Base-by-base conservation (phyloP, 2,888 invertebrate genomes). In the Acanthoscelides obtectus region DNA sequence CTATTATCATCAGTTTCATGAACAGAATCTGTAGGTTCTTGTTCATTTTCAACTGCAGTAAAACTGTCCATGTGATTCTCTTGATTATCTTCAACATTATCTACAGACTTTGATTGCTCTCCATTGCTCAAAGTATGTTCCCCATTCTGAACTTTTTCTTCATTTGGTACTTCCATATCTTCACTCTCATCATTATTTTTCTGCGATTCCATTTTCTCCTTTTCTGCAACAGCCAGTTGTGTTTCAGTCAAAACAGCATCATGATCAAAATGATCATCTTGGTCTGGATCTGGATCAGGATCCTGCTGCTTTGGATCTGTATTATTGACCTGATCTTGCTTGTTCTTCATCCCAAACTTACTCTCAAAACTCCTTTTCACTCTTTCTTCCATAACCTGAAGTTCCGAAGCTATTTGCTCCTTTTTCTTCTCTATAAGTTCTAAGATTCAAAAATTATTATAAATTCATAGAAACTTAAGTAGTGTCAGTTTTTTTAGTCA, bases 371-470 rank as follows among this genome's bases (percentile, higher is more conserved):
- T 84, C 66, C 81, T 79, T 73, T 82, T 85, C 81, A 84, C 87
- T 76, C 88, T 86, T 74, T 85, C 85, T 79, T 92, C 92, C 83
- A 93, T 90, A 74, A 89, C 87, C 74, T 87, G 87, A 20, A 93
- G 83, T 80, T 93, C 92, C 5, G 89, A 89, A 79, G 90, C 88
- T 0, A 93, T 87, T 78, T 90, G 89, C 73, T 88, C 86, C 3
- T 90, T 88, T 79, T 90, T 91, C 78, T 88, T 89, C 69, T 88
- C 87, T 81, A 93, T 89, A 81, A 88, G 88, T 83, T 89, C 92
- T 91, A 83, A 27, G 76, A 77, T 72, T 21, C 69, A 71, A 69
- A 73, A 70, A 25, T 12, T 67, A 19, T 20, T 4, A 67, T 67
- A 22, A 21, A 21, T 22, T n/a, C n/a, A n/a, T n/a, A n/a, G n/a